Percentiles rank a stretch among this genome's conserved stretches.
Evolutionary conservation across 35 echinoderm and acorn worm genomes (phyloP).

Genomic region (Anneissia japonica): DNA sequence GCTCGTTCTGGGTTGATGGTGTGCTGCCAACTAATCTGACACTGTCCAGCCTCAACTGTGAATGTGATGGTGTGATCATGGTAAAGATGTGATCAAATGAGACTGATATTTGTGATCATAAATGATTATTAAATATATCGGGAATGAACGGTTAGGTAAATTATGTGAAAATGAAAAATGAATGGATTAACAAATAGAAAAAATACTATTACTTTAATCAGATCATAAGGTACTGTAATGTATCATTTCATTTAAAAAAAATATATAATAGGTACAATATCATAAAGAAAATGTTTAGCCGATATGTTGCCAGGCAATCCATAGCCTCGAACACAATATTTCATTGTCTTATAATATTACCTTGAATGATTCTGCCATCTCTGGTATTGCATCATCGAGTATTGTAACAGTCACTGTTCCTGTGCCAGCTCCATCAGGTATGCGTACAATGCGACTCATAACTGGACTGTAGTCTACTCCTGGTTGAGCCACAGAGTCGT

Average conservation of each 20-base stretch:
- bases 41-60: constrained; percentile 59
- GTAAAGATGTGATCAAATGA: not conserved
- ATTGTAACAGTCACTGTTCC: constrained; percentile 56
- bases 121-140: not conserved
- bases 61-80: not conserved
- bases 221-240: too few species aligned
- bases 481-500: constrained; percentile 66
- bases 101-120: not conserved
- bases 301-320: not conserved
- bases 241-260: too few species aligned
- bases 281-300: not conserved
- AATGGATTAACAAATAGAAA: not conserved
- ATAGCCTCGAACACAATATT: not conserved
- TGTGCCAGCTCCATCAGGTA: constrained; percentile 39
- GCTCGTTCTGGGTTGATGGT: constrained; percentile 49
- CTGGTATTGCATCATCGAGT: constrained; percentile 68
- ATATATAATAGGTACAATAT: not conserved
- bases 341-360: constrained; percentile 46
- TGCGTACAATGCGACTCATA: constrained; percentile 46
- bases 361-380: constrained; percentile 75
- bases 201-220: too few species aligned
- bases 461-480: constrained; percentile 79
- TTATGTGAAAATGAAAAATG: not conserved
- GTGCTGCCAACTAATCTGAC: constrained; percentile 44
- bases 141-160: not conserved